A percentile compares a stretch with the other conserved stretches of the same genome.
These are phyloP conservation scores for Oligia fasciuncula DNA, from an alignment of 2,888 invertebrate species.

Conservation along the genomic window DNA sequence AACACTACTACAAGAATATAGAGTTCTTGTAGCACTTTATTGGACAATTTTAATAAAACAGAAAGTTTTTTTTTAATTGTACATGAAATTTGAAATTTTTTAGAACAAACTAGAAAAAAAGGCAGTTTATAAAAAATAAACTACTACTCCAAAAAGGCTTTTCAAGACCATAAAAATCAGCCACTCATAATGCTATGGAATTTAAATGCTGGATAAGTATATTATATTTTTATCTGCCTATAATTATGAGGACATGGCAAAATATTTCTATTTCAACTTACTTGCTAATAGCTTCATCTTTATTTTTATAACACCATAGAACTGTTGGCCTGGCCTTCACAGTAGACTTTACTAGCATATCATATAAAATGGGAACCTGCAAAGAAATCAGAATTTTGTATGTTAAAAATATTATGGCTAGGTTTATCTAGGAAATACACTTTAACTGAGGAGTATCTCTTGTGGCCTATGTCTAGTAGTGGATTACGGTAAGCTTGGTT, in stretches of 20 bases:
- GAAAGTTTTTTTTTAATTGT: background rate
- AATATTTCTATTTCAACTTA: conserved; percentile 73
- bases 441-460: background rate
- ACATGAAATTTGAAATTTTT: background rate
- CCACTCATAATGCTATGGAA: too few species aligned
- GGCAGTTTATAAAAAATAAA: too few species aligned
- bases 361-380: conserved; percentile 98
- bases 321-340: conserved; percentile 98
- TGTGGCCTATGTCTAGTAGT: background rate
- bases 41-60: background rate
- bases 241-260: background rate
- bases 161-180: too few species aligned
- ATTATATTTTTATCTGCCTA: background rate
- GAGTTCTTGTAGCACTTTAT: background rate
- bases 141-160: too few species aligned
- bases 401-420: background rate
- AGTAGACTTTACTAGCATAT: conserved; percentile 98
- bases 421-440: background rate
- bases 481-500: background rate
- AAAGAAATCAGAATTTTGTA: conserved; percentile 50
- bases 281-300: conserved; percentile 96
- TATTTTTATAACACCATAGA: conserved; percentile 99
- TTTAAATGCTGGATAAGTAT: background rate
- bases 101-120: too few species aligned
- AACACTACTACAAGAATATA: too few species aligned